Base-by-base conservation (phyloP, 2,797 vertebrate species). In the Peromyscus aztecus region DNA sequence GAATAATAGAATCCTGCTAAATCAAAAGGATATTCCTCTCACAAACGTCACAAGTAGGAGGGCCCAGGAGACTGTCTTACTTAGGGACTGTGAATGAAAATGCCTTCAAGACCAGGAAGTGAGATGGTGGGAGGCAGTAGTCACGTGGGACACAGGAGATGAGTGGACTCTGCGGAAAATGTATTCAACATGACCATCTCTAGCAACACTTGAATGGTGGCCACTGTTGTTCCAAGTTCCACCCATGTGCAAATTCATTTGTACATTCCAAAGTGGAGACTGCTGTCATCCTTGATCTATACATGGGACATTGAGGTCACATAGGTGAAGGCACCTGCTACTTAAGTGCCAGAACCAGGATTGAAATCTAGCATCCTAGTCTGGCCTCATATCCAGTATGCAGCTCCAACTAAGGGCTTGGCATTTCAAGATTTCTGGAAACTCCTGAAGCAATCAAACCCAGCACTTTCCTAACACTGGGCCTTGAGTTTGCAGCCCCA, bases 381-480 rank as follows among this genome's bases (percentile, higher is more conserved):
- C 21, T 55, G 76, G 27, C 9, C 63, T 91, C 52, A 10, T 29
- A 16, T 59, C 19, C 13, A 6, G 19, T 12, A 16, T 2, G 0
- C 13, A 34, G 37, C 43, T 31, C 82, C 43, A 49, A 24, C 9
- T 8, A 57, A 86, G 13, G 24, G 29, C 27, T 52, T 52, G 37
- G n/a, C 14, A 9, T 40, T 49, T 65, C 80, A 75, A 19, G 43
- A n/a, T 52, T 91, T 81, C 96, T 40, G 23, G 63, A 96, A 95
- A 81, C 19, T 2, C 43, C 65, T 13, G n/a, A 23, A 4, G 1
- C 49, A 84, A 55, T 23, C 65, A 77, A 91, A 92, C 24, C 19
- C 65, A 43, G 4, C 40, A 82, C 37, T 2, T n/a, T 63, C 57
- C 65, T 12, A 89, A 71, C 40, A n/a, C 0, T 1, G 43, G 29